phyloP scores from a whole-genome alignment of 2,113 vertebrate species.

The Macheiramphus alcinus region DNA sequence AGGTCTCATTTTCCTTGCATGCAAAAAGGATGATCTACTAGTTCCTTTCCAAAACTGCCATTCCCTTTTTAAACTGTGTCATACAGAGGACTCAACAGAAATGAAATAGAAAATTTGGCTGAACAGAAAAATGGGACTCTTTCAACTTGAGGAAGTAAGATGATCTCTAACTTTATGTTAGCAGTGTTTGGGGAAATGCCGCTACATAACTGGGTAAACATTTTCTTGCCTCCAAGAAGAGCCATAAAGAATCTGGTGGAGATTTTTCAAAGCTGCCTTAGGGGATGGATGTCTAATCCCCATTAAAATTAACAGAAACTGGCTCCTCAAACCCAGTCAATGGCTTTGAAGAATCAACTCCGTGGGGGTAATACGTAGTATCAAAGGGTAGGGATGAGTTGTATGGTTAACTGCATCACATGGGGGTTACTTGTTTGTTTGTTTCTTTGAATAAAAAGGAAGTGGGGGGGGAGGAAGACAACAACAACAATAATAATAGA shows the following conservation, averaged over 20 bases:
- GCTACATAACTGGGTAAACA: neutral
- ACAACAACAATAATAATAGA: neutral
- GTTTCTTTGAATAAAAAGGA: neutral
- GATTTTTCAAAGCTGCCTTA: conserved; percentile 37
- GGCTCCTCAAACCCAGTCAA: neutral
- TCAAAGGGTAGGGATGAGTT: conserved; percentile 35
- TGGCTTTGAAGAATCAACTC: conserved; percentile 37
- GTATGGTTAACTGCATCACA: neutral
- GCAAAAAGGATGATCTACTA: neutral
- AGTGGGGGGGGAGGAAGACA: neutral
- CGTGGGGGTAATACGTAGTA: neutral
- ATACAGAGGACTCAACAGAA: neutral
- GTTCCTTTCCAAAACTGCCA: neutral
- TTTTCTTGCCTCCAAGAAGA: neutral
- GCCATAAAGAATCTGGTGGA: conserved; percentile 19
- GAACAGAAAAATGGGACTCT: neutral
- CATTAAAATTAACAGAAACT: conserved; percentile 47
- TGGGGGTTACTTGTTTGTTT: neutral
- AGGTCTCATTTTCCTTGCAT: neutral
- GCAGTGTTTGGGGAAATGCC: neutral
- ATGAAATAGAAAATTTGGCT: neutral
- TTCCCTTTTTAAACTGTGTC: neutral
- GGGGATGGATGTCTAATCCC: conserved; percentile 26
- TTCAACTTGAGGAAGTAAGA: neutral
- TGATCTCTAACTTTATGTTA: neutral